Percentiles rank a stretch among this genome's conserved stretches.
Conservation (phyloP, 1,140 invertebrate genomes). For the Manduca sexta region DNA sequence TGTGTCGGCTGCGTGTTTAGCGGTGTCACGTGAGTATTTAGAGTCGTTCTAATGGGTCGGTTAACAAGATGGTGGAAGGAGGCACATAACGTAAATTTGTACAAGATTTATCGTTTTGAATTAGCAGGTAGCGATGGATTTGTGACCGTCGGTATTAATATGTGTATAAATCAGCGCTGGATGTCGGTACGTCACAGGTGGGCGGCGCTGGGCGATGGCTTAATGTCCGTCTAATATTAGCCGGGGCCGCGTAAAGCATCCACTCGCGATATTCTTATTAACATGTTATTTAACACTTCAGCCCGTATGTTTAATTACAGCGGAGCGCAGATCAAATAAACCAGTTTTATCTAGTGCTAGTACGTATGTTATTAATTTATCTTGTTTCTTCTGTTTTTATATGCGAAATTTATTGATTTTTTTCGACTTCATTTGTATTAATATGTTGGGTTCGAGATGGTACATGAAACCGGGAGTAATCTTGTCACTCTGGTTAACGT, state of each 20-base stretch:
- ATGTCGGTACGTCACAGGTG: conserved; percentile 10
- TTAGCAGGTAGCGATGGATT: conserved; percentile 49
- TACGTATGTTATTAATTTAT: too few species aligned
- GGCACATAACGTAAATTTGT: conserved; percentile 54
- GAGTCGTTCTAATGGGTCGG: conserved; percentile 33
- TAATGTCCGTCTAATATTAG: neutral
- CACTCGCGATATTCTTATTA: conserved; percentile 10
- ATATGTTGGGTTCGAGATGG: too few species aligned
- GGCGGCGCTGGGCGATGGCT: conserved; percentile 9
- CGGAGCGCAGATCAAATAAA: too few species aligned
- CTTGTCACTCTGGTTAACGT: too few species aligned
- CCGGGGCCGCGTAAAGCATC: conserved; percentile 7
- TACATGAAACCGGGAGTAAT: too few species aligned
- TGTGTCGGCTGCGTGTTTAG: conserved; percentile 40
- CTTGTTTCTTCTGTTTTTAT: too few species aligned
- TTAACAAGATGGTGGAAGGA: conserved; percentile 33
- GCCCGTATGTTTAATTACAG: too few species aligned
- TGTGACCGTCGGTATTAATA: conserved; percentile 17
- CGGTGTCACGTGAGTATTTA: conserved; percentile 7
- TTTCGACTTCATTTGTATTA: too few species aligned
- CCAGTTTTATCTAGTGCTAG: too few species aligned
- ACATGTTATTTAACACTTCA: neutral
- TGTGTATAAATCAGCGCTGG: conserved; percentile 13
- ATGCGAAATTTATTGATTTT: too few species aligned
- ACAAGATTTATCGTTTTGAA: conserved; percentile 48